phyloP scores from a whole-genome alignment of 2,888 invertebrate species.

The Petrophora chlorosata region DNA sequence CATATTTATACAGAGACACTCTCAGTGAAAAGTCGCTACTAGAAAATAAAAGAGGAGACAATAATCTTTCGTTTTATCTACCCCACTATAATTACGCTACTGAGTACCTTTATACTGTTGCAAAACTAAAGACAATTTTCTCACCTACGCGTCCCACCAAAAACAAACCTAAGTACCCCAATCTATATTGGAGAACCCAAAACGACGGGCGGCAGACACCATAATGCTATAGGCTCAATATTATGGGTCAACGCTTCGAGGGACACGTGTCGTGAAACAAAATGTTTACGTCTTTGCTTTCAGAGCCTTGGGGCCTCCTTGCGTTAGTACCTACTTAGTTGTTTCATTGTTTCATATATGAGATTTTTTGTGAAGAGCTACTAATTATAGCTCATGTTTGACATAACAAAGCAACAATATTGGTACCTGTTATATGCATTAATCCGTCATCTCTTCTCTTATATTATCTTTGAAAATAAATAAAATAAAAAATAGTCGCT shows the following conservation, averaged over 20 bases:
- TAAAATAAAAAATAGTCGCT: too few relatives aligned
- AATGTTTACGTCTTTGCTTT: slow-evolving; percentile 18
- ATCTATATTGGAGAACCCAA: slow-evolving; percentile 22
- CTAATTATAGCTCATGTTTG: too few relatives aligned
- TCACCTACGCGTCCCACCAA: slow-evolving; percentile 15
- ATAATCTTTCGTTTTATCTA: too few relatives aligned
- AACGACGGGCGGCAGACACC: slow-evolving; percentile 20
- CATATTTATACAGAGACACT: too few relatives aligned
- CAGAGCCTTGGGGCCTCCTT: not conserved
- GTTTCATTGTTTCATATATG: not conserved
- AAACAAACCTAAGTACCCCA: slow-evolving; percentile 12
- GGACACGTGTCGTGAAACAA: slow-evolving; percentile 20
- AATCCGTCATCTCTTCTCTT: too few relatives aligned
- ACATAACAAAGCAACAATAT: too few relatives aligned
- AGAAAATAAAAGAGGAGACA: too few relatives aligned
- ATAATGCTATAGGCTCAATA: slow-evolving; percentile 26
- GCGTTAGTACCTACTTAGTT: not conserved
- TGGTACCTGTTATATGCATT: too few relatives aligned
- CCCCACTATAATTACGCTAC: too few relatives aligned
- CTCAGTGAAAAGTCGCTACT: too few relatives aligned
- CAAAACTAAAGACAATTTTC: not conserved
- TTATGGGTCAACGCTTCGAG: slow-evolving; percentile 25
- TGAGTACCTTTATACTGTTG: not conserved
- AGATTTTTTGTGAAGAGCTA: too few relatives aligned
- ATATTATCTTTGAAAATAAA: too few relatives aligned